A percentile compares a stretch with the other conserved stretches of the same genome.
Conservation (phyloP, 2,797 vertebrate species). For the Tadarida brasiliensis region DNA sequence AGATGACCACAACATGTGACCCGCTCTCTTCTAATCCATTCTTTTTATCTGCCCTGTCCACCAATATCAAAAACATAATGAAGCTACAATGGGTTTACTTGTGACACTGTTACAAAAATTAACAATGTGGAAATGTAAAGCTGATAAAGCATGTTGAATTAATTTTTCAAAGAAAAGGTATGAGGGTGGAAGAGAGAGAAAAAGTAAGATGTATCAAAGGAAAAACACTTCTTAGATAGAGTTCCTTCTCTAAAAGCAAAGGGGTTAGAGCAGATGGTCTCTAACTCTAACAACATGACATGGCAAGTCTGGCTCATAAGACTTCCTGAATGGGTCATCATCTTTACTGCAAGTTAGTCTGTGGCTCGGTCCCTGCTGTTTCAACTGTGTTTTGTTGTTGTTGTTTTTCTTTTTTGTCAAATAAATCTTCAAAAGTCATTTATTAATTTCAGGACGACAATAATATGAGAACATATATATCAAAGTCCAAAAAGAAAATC, state of each 20-base stretch:
- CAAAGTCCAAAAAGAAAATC: neutral
- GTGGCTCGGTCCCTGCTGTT: neutral
- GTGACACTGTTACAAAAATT: neutral
- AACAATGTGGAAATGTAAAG: neutral
- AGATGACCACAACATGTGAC: neutral
- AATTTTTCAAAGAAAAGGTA: neutral
- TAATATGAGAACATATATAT: neutral
- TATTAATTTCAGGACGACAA: slow-evolving; percentile 1
- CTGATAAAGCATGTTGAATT: neutral
- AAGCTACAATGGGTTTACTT: neutral
- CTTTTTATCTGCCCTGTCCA: neutral
- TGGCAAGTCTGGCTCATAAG: slow-evolving; percentile 4
- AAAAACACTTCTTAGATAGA: neutral
- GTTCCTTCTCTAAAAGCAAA: slow-evolving; percentile 31
- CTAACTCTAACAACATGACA: neutral
- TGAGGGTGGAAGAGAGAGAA: neutral
- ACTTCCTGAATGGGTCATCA: neutral
- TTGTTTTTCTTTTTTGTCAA: slow-evolving; percentile 9
- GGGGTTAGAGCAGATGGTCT: neutral
- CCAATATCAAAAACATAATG: neutral
- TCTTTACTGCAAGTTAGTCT: neutral
- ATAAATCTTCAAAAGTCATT: slow-evolving; percentile 39
- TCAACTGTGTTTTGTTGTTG: neutral
- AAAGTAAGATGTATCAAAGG: neutral
- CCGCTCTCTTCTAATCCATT: neutral